Percentiles rank a stretch among this genome's conserved stretches.
phyloP scores from a whole-genome alignment of 1,140 invertebrate species.

The Drosophila micromelanica region DNA sequence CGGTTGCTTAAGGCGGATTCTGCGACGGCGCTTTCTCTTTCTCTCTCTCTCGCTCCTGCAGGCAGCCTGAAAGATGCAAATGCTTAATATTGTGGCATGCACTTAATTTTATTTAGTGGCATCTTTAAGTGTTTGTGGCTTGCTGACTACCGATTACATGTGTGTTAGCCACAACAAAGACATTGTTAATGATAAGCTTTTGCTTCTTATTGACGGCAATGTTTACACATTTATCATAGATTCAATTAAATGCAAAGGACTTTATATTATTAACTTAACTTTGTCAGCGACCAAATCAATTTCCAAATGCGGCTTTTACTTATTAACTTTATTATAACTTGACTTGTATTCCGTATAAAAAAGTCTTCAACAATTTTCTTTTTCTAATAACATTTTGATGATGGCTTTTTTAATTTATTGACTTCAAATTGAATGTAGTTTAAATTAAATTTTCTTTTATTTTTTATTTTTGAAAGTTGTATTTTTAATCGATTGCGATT shows the following conservation, averaged over 20 bases:
- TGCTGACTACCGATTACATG: slow-evolving; percentile 61
- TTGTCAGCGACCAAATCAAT: neutral
- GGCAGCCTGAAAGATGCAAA: slow-evolving; percentile 68
- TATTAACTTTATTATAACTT: neutral
- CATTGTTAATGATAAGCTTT: slow-evolving; percentile 53
- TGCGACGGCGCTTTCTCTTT: slow-evolving; percentile 39
- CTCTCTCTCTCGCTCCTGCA: neutral
- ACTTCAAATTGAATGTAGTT: too few species aligned
- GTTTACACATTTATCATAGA: neutral
- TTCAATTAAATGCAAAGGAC: slow-evolving; percentile 30
- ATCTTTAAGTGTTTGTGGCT: slow-evolving; percentile 56
- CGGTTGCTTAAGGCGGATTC: slow-evolving; percentile 61
- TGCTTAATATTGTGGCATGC: slow-evolving; percentile 61
- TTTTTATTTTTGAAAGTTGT: too few species aligned
- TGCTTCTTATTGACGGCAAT: slow-evolving; percentile 5
- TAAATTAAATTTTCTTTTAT: too few species aligned
- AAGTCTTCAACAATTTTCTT: neutral
- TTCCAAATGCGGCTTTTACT: neutral
- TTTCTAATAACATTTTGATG: too few species aligned
- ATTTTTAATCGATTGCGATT: too few species aligned
- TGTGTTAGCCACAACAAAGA: slow-evolving; percentile 43
- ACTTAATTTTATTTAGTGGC: slow-evolving; percentile 77
- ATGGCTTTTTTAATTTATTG: too few species aligned
- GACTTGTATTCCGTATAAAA: too few species aligned
- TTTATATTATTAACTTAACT: slow-evolving; percentile 8